Base-by-base conservation (phyloP, 1,140 invertebrate genomes). In the Lycorma delicatula region DNA sequence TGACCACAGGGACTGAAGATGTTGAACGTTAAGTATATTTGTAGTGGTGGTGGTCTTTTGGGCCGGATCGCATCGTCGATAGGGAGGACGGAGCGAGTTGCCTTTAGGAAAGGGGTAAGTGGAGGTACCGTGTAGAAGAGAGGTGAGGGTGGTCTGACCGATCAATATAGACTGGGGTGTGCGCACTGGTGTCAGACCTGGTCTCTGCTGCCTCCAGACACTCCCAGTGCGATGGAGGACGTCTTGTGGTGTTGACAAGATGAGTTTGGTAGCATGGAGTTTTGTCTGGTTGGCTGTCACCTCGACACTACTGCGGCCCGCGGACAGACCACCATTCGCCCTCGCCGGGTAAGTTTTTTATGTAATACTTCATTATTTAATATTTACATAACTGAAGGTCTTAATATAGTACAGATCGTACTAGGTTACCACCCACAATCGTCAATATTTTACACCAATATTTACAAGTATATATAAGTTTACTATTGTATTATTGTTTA, bases 21-120 rank as follows among this genome's bases (percentile, higher is more conserved):
- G 31, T 34, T 44, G 41, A 18, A 44, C 23, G 18, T 38, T 44
- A 18, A 44, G 41, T 44, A 44, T 44, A 44, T 44, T 44, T 44
- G 41, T 44, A 41, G 36, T 11, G 3, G 36, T 3, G 36, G n/a
- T n/a, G n/a, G n/a, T n/a, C n/a, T n/a, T n/a, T n/a, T 41, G 36
- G 36, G 36, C n/a, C 5, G 41, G 41, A 22, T 16, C 5, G 3
- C n/a, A 1, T 2, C 16, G 41, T 5, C 16, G 9, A 1, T 16
- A 11, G 41, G 3, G 13, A 9, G 41, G 16, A 16, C 41, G 41
- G 41, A 18, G 41, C 11, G 11, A 16, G 31, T 9, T 9, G 31
- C 31, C 9, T 9, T 9, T n/a, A 34, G 31, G 31, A 9, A 34
- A n/a, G 9, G n/a, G 31, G 9, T 9, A n/a, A 34, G 31, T n/a